Base-by-base conservation (phyloP, 2,888 invertebrate species). In the Leucoma salicis region DNA sequence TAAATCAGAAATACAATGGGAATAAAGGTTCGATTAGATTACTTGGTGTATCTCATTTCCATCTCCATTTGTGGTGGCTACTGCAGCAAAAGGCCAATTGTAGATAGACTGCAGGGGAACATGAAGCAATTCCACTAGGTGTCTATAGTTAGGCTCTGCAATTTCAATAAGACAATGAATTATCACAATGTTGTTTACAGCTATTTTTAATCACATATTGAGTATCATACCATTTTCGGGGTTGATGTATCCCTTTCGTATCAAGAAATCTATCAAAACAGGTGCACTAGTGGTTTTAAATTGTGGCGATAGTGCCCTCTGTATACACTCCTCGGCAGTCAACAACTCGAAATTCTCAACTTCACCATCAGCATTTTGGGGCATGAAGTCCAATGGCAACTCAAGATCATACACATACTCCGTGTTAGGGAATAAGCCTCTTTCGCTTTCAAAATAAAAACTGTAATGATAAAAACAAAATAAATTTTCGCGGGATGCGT, bases 201-300 rank as follows among this genome's bases (percentile, higher is more conserved):
- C 6, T 8, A 8, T 21, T 21, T 15, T 3, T 31, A n/a, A 14
- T n/a, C 7, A 14, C 3, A n/a, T 10, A 1, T n/a, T n/a, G 15
- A n/a, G 12, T 31, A 14, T 41, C 65, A 53, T 82, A 96, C 97
- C 96, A 86, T 95, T 96, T 81, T 97, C 97, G 4, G 96, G 94
- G 60, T 95, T 96, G 46, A 98, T 94, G 61, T 94, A 92, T 42
- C 97, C 97, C 85, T 96, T 97, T 70, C 98, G 92, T 72, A 98
- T 95, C 66, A 98, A 91, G 82, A 98, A 98, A 83, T 98, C 98
- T 61, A 98, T 90, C 25, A 96, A 93, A 36, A 97, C 96, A 31
- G 98, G 96, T 49, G 96, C 95, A 77, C 97, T 97, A 35, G 98
- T 98, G 29, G 97, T 97, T 82, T 98, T 99, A 78, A 97, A 98